A percentile compares a stretch with the other conserved stretches of the same genome.
Evolutionary conservation across 2,797 vertebrate species (phyloP).

Genomic region (Hylomyscus alleni): DNA sequence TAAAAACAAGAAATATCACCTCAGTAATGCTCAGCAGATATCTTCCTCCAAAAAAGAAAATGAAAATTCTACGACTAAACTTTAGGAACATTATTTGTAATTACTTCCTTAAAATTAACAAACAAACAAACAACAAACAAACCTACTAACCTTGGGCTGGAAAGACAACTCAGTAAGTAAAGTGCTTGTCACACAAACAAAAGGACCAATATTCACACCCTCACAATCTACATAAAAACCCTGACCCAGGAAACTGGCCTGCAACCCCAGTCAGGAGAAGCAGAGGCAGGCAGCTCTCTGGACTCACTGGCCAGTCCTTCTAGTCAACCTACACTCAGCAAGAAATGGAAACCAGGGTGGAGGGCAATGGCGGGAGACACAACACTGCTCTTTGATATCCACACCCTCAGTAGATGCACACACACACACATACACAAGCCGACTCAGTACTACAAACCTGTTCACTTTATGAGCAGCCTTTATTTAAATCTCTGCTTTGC

Average conservation of each 20-base stretch:
- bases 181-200: neutral
- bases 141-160: neutral
- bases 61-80: slow-evolving; percentile 50
- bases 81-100: neutral
- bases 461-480: slow-evolving; percentile 9
- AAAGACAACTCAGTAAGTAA: neutral
- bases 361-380: neutral
- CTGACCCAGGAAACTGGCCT: neutral
- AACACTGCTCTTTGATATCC: too few species aligned
- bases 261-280: neutral
- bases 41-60: neutral
- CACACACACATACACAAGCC: neutral
- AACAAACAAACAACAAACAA: neutral
- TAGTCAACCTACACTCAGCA: neutral
- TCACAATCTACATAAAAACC: neutral
- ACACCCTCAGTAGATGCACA: neutral
- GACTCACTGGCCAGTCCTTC: too few species aligned
- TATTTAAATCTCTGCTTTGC: slow-evolving; percentile 32
- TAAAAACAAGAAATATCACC: slow-evolving; percentile 37
- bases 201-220: neutral
- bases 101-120: slow-evolving; percentile 25
- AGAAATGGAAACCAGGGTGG: neutral
- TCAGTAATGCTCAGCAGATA: neutral
- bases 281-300: neutral
- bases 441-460: neutral